Conservation (phyloP, 2,113 vertebrate species). For the Lepus europaeus region DNA sequence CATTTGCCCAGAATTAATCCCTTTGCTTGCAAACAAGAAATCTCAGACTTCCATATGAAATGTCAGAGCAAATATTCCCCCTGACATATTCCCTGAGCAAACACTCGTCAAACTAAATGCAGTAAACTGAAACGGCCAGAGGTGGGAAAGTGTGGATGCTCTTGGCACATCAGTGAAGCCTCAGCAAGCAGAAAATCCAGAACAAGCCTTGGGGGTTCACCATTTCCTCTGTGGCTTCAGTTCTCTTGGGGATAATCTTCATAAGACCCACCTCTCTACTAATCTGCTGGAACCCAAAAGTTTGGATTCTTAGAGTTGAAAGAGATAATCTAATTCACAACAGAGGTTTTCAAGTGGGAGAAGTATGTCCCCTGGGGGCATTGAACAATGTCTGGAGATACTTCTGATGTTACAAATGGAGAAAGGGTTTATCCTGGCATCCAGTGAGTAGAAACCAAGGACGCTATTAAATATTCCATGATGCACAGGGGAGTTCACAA, state of each 20-base stretch:
- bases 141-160: not conserved
- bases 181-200: not conserved
- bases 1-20: not conserved
- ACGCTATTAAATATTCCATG: not conserved
- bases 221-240: not conserved
- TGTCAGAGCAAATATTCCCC: not conserved
- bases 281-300: not conserved
- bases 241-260: not conserved
- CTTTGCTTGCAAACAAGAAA: not conserved
- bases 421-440: not conserved
- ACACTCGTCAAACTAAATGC: not conserved
- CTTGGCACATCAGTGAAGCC: not conserved
- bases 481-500: not conserved
- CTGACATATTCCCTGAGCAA: not conserved
- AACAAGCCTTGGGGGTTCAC: not conserved
- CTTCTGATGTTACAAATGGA: not conserved
- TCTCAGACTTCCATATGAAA: not conserved
- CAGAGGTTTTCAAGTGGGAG: not conserved
- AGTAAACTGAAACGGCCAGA: not conserved
- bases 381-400: not conserved
- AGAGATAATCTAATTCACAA: not conserved
- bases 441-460: not conserved
- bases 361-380: not conserved
- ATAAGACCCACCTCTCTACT: not conserved
- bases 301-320: not conserved